Evolutionary conservation across 2,888 invertebrate genomes (phyloP), one percentile per base, ranked within the genome.

Genomic region (Ormyrus nitidulus): DNA sequence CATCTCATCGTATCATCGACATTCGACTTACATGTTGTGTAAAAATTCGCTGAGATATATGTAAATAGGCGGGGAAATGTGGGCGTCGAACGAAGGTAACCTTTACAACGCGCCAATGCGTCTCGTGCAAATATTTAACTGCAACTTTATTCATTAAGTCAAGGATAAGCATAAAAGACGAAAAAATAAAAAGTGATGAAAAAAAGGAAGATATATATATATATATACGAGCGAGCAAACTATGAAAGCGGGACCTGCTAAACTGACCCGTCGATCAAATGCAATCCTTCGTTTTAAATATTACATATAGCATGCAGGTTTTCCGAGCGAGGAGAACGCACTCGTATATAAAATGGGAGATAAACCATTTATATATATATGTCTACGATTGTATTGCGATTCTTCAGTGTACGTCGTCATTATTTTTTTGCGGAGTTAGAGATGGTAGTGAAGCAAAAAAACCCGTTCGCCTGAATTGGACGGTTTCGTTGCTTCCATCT

Each of bases 51-150:
- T 82, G 80, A 82, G 82, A 82, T 81, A 34, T 34, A 81, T 72
- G 80, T 81, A 81, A 69, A 80, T 80, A 82, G 76, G 46, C 71
- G 71, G 77, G 66, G 48, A 80, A 76, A 71, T 51, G 62, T 74
- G 44, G 64, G 73, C 64, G 82, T 80, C 56, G 51, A 58, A 58
- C 13, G 79, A 81, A 82, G 62, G 83, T 82, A 83, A 85, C 69
- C 80, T 34, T 79, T 84, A 84, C 82, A 82, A 76, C 81, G 81
- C 84, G 75, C 74, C 82, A 83, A 85, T 46, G 81, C 70, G 81
- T 85, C 83, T 85, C 83, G 83, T 85, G 84, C 84, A 85, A 85
- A 86, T 86, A 85, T 86, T 86, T 85, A 85, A 84, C 83, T 84
- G 83, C 84, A 81, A 83, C 73, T 74, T 86, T 75, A 70, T 70